These are phyloP conservation scores for Gavialis gangeticus DNA, from an alignment of 2,113 vertebrate species.

Conservation along the genomic window DNA sequence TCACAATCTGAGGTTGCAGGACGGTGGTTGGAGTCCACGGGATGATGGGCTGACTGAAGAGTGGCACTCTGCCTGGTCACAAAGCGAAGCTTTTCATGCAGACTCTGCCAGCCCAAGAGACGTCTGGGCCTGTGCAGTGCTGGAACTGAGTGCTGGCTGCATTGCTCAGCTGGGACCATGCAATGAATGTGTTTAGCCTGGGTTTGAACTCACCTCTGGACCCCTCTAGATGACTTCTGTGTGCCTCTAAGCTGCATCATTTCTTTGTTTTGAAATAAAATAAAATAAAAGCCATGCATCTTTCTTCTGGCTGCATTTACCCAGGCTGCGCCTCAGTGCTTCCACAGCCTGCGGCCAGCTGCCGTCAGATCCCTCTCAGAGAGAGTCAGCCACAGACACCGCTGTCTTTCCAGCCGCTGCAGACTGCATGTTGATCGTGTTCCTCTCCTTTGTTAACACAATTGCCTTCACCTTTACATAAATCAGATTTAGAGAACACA, in stretches of 20 bases:
- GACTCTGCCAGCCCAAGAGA: constrained; percentile 16
- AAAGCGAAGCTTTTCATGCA: neutral
- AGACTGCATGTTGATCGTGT: constrained; percentile 6
- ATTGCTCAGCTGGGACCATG: rapidly evolving
- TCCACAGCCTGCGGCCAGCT: neutral
- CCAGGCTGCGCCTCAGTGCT: neutral
- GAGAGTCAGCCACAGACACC: neutral
- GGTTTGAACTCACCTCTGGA: rapidly evolving
- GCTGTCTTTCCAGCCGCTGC: neutral
- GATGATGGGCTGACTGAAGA: constrained; percentile 29
- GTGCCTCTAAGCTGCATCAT: neutral
- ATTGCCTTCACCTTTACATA: constrained; percentile 70
- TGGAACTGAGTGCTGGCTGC: rapidly evolving
- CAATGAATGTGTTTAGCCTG: neutral
- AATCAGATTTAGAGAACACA: constrained; percentile 77
- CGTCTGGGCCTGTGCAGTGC: neutral
- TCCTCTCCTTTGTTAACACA: constrained; percentile 61
- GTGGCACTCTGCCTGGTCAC: neutral
- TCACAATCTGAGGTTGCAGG: no score
- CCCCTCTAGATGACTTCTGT: neutral
- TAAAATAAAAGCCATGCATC: neutral
- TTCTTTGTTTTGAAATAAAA: neutral
- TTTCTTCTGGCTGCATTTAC: constrained; percentile 16
- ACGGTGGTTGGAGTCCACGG: neutral
- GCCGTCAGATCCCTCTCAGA: neutral